phyloP scores from a whole-genome alignment of 2,113 vertebrate species.

The Lynx canadensis region DNA sequence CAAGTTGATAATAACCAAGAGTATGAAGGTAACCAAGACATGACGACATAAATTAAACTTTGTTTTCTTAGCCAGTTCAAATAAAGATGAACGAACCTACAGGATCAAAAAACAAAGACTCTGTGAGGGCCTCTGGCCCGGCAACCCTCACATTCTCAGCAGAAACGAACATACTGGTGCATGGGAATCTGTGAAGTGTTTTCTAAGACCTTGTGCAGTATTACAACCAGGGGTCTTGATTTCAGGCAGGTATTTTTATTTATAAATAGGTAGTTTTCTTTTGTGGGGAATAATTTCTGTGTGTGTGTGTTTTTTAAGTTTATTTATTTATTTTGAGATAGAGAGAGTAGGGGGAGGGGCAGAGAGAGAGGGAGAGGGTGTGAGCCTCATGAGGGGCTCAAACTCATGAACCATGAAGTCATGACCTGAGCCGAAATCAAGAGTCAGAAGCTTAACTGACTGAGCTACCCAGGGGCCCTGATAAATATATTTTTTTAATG shows the following conservation, averaged over 20 bases:
- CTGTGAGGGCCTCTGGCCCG: not conserved
- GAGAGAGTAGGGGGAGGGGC: too few relatives aligned
- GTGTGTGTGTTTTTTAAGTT: too few relatives aligned
- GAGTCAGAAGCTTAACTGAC: too few relatives aligned
- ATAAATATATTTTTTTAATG: too few relatives aligned
- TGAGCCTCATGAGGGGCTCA: too few relatives aligned
- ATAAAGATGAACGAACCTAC: conserved; percentile 89
- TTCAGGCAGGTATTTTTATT: not conserved
- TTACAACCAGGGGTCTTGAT: not conserved
- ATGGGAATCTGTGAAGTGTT: not conserved
- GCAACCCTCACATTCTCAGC: not conserved
- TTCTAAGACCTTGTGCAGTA: not conserved
- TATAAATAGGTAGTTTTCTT: not conserved
- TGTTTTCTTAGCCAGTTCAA: conserved; percentile 87
- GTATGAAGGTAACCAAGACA: conserved; percentile 83
- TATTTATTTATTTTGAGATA: too few relatives aligned
- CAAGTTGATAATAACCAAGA: conserved; percentile 86
- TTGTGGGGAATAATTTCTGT: too few relatives aligned
- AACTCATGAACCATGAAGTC: too few relatives aligned
- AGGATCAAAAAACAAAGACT: conserved; percentile 38
- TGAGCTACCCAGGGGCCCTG: too few relatives aligned
- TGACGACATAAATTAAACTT: conserved; percentile 86
- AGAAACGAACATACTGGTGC: rapidly evolving
- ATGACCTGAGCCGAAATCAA: too few relatives aligned
- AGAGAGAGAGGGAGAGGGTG: too few relatives aligned